phyloP scores from a whole-genome alignment of 2,113 vertebrate genomes.

The Callorhinus ursinus region DNA sequence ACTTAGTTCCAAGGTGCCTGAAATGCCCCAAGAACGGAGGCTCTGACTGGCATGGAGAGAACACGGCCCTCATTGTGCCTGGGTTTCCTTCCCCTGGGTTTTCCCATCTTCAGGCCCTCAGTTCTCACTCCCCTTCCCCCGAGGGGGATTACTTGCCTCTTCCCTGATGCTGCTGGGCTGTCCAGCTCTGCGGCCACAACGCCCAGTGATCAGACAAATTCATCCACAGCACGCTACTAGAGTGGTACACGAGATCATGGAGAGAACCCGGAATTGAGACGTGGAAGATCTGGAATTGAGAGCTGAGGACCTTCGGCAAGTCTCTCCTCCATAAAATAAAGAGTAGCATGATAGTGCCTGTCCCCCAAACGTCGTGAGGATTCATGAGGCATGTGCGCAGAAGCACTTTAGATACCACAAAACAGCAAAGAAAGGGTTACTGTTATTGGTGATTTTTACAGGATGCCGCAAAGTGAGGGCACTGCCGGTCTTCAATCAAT shows the following conservation, averaged over 20 bases:
- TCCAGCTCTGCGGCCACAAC: background rate
- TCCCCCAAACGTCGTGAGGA: background rate
- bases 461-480: background rate
- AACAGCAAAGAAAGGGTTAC: background rate
- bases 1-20: background rate
- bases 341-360: rapidly evolving
- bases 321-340: background rate
- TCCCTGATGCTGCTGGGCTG: background rate
- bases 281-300: background rate
- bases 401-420: background rate
- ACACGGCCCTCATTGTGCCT: background rate
- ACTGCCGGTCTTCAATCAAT: background rate
- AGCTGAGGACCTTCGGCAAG: background rate
- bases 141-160: background rate
- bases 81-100: background rate
- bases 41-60: background rate
- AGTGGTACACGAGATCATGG: rapidly evolving
- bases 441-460: background rate
- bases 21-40: background rate
- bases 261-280: background rate
- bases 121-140: too few relatives aligned
- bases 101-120: background rate
- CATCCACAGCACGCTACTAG: background rate
- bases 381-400: rapidly evolving
- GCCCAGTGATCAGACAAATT: background rate